Percentiles rank a stretch among this genome's conserved stretches.
Conservation (phyloP, 2,797 vertebrate species). For the Chiroxiphia lanceolata region DNA sequence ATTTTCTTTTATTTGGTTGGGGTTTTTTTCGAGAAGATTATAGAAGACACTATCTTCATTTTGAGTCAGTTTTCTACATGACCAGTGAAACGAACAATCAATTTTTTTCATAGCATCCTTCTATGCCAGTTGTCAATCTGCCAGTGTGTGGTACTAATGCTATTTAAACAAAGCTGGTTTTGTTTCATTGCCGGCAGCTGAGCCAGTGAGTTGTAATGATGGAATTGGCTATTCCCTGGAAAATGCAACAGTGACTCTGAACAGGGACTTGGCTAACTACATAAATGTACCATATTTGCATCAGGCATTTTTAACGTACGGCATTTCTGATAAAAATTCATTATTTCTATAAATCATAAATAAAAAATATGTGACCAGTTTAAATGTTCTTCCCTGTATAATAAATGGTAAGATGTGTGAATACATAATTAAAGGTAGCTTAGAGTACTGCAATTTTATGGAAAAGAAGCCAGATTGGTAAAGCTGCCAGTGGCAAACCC, state of each 20-base stretch:
- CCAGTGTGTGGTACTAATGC: not conserved
- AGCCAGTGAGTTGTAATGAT: not conserved
- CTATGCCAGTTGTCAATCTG: not conserved
- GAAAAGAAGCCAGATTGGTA: not conserved
- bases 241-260: not conserved
- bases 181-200: not conserved
- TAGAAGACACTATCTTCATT: not conserved
- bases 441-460: not conserved
- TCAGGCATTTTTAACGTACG: not conserved
- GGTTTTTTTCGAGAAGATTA: accelerated
- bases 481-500: not conserved
- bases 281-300: not conserved
- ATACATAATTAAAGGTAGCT: not conserved
- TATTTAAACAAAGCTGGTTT: not conserved
- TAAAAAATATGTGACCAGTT: not conserved
- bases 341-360: not conserved
- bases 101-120: not conserved
- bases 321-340: not conserved
- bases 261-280: not conserved
- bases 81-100: not conserved
- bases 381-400: not conserved
- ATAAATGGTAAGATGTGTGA: not conserved
- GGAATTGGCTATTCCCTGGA: not conserved
- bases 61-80: not conserved
- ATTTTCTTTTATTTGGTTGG: not conserved